Conservation (phyloP, 2,888 invertebrate species). For the Dasysyrphus tricinctus region DNA sequence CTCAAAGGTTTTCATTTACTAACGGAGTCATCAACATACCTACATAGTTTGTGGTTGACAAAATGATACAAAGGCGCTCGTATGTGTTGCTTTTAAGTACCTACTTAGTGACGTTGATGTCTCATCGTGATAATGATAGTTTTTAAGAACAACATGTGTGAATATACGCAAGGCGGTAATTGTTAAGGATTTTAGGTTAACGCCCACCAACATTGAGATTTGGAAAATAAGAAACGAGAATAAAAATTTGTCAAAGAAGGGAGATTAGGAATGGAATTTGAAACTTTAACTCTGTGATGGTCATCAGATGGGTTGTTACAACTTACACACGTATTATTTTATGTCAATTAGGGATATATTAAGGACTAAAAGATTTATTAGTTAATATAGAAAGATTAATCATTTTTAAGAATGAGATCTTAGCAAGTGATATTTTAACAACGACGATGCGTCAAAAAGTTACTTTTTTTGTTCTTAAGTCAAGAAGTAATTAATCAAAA, state of each 20-base stretch:
- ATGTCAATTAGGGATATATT: constrained; percentile 34
- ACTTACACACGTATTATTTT: not conserved
- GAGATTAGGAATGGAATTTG: constrained; percentile 35
- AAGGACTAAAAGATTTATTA: constrained; percentile 36
- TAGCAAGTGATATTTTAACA: constrained; percentile 16
- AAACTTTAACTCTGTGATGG: constrained; percentile 29
- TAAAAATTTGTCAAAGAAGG: not conserved
- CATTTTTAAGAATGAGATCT: constrained; percentile 11
- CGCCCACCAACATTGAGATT: constrained; percentile 49
- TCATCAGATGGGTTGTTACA: constrained; percentile 28
- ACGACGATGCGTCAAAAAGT: constrained; percentile 9
- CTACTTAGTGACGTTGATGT: constrained; percentile 23
- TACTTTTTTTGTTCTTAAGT: not conserved
- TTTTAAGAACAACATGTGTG: constrained; percentile 17
- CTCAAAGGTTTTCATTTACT: constrained; percentile 58
- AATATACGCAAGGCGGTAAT: constrained; percentile 26
- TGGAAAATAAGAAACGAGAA: constrained; percentile 27
- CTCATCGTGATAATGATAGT: constrained; percentile 49
- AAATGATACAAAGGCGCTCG: constrained; percentile 6
- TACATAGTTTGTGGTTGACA: constrained; percentile 28
- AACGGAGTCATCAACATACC: constrained; percentile 11
- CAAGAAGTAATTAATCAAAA: constrained; percentile 25
- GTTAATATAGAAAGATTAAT: constrained; percentile 36
- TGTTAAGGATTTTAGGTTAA: constrained; percentile 55
- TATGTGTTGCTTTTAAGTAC: not conserved